Evolutionary conservation across 2,113 vertebrate genomes (phyloP).

Genomic region (Lepus europaeus): DNA sequence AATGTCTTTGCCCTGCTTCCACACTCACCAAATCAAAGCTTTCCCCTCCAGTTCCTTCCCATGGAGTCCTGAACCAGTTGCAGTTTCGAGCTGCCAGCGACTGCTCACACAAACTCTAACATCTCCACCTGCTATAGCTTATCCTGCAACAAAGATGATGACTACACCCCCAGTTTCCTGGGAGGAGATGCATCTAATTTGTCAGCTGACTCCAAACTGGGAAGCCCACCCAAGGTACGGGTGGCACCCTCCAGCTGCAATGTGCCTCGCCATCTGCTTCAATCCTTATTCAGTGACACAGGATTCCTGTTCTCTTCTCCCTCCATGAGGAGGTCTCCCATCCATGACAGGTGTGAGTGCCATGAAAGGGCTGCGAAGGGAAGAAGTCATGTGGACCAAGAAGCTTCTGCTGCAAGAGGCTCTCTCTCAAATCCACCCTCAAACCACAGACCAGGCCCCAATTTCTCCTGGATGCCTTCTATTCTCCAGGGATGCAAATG

Average conservation of each 20-base stretch:
- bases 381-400: background rate
- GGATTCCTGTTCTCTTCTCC: background rate
- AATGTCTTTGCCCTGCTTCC: background rate
- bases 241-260: background rate
- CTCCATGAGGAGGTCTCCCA: background rate
- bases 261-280: background rate
- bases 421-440: background rate
- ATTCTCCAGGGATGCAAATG: background rate
- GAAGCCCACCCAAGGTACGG: background rate
- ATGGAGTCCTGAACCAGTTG: background rate
- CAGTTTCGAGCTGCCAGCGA: background rate
- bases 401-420: background rate
- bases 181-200: background rate
- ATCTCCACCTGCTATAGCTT: background rate
- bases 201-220: background rate
- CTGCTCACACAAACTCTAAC: background rate
- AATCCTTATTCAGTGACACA: background rate
- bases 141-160: background rate
- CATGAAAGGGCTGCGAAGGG: background rate
- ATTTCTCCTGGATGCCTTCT: background rate
- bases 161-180: background rate
- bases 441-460: background rate
- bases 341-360: background rate
- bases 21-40: background rate
- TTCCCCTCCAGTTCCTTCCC: background rate